Percentiles rank a stretch among this genome's conserved stretches.
phyloP scores from a whole-genome alignment of 2,113 vertebrate species.

The Heptranchias perlo region DNA sequence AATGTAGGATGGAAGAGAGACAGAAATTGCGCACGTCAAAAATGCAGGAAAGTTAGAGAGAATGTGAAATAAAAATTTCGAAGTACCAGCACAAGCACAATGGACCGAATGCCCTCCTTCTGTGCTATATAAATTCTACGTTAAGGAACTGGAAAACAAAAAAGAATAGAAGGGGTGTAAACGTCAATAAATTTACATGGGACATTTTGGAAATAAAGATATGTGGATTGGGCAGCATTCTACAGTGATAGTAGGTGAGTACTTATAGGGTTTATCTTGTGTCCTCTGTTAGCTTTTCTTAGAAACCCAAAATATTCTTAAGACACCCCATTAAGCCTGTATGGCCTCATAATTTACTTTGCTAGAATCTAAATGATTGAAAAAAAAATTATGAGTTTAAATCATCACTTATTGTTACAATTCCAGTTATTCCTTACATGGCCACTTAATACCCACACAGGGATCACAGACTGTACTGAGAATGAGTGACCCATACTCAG shows the following conservation, averaged over 20 bases:
- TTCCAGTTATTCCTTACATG: background rate
- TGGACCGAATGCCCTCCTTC: too few species aligned
- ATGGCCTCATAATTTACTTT: background rate
- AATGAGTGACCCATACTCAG: background rate
- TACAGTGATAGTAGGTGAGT: background rate
- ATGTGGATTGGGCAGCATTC: background rate
- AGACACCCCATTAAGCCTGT: background rate
- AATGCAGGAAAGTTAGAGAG: background rate
- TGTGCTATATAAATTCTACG: too few species aligned
- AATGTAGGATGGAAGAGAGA: background rate
- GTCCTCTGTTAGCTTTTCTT: background rate
- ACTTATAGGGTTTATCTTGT: background rate
- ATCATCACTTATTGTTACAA: background rate
- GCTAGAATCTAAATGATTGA: background rate
- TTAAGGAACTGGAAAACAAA: background rate
- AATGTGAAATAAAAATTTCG: background rate
- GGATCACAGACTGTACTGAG: background rate
- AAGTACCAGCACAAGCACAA: too few species aligned
- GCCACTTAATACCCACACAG: background rate
- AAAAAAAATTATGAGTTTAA: background rate
- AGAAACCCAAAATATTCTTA: background rate
- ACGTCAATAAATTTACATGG: background rate
- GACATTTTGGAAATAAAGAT: background rate
- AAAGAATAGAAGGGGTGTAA: background rate
- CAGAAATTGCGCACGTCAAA: background rate